These are phyloP conservation scores for Caenorhabditis afra DNA, from an alignment of 2,888 invertebrate genomes.

Conservation along the genomic window DNA sequence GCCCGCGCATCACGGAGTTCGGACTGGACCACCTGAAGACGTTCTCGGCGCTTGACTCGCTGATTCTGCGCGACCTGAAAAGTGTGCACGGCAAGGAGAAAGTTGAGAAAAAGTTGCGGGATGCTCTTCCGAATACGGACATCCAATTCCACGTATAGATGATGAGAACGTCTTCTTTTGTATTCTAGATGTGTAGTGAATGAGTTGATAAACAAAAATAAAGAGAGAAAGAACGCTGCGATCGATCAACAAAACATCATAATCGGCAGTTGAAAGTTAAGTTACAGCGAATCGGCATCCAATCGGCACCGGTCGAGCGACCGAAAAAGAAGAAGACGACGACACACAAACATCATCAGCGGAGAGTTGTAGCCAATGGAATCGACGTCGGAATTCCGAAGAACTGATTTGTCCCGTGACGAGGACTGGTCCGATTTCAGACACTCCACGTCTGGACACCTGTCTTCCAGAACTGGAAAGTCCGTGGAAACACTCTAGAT, in stretches of 20 bases:
- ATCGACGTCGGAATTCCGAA: background rate
- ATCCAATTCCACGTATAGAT: conserved; percentile 47
- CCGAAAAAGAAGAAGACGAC: conserved; percentile 28
- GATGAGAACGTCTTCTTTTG: background rate
- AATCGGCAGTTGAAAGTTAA: background rate
- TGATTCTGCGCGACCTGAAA: conserved; percentile 66
- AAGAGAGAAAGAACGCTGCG: conserved; percentile 4
- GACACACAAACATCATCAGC: conserved; percentile 19
- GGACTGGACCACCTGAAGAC: conserved; percentile 69
- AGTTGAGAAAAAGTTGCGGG: conserved; percentile 58
- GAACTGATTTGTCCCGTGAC: too few relatives aligned
- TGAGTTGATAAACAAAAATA: conserved; percentile 1
- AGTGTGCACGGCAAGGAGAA: conserved; percentile 70
- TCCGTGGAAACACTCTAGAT: too few relatives aligned
- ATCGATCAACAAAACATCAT: conserved; percentile 31
- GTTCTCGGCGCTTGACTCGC: conserved; percentile 59
- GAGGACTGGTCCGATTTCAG: too few relatives aligned
- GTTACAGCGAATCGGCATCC: conserved; percentile 14
- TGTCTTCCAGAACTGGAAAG: too few relatives aligned
- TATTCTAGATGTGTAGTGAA: conserved; percentile 6
- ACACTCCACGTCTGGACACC: too few relatives aligned
- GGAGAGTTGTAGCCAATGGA: conserved; percentile 11
- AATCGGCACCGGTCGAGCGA: conserved; percentile 43
- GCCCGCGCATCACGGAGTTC: conserved; percentile 72
- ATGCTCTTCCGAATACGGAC: conserved; percentile 68